Percentiles rank a stretch among this genome's conserved stretches.
These are phyloP conservation scores for Ascidia mentula DNA, from an alignment of 23 tunicate genomes.

Conservation along the genomic window DNA sequence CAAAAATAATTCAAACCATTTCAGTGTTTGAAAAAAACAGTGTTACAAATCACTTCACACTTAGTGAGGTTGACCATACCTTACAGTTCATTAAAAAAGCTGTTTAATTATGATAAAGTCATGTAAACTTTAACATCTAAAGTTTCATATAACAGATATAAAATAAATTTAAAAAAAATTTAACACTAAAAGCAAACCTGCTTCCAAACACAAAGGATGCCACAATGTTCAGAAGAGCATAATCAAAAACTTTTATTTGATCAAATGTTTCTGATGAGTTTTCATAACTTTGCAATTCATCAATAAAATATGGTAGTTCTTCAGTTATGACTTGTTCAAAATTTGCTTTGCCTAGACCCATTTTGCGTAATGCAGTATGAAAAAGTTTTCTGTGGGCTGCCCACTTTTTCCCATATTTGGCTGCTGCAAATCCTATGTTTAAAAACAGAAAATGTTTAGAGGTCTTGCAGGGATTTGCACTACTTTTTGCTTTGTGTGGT, in stretches of 20 bases:
- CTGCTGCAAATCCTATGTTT: conserved; percentile 13
- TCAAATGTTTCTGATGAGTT: not conserved
- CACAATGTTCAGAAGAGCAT: conserved; percentile 22
- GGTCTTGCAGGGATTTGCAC: too few species aligned
- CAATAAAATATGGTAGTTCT: conserved; percentile 19
- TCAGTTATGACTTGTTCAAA: conserved; percentile 7
- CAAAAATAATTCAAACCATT: not conserved
- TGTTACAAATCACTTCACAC: too few species aligned
- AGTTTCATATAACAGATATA: not conserved
- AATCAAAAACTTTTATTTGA: not conserved
- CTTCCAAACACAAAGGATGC: conserved; percentile 31
- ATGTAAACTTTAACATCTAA: too few species aligned
- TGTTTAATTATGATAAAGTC: not conserved
- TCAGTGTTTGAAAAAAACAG: too few species aligned
- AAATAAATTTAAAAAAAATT: too few species aligned
- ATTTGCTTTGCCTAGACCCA: not conserved
- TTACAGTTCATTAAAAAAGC: too few species aligned
- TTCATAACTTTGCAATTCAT: not conserved
- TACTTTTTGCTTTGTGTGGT: too few species aligned
- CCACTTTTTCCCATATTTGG: conserved; percentile 24
- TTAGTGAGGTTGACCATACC: too few species aligned
- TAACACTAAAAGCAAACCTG: too few species aligned
- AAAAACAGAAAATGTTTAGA: not conserved
- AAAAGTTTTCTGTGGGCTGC: conserved; percentile 29
- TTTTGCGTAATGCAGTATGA: conserved; percentile 15